A percentile compares a stretch with the other conserved stretches of the same genome.
phyloP scores from a whole-genome alignment of 1,140 invertebrate genomes.

The Brachionus plicatilis region DNA sequence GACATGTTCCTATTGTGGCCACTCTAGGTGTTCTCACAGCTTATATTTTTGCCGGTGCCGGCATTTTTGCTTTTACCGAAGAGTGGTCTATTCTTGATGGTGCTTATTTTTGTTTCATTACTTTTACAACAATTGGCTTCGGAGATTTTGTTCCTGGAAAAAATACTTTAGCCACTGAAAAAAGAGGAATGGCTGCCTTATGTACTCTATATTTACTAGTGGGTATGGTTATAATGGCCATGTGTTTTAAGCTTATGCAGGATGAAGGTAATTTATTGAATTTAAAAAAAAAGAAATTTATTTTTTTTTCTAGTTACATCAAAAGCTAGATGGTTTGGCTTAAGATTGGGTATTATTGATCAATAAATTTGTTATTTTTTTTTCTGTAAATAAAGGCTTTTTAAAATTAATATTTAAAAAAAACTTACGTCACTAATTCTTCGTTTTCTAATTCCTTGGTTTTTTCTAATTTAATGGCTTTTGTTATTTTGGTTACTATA shows the following conservation, averaged over 20 bases:
- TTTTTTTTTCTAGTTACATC: not conserved
- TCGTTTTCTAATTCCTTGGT: slow-evolving; percentile 60
- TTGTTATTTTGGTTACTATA: slow-evolving; percentile 73
- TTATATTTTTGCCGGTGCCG: slow-evolving; percentile 42
- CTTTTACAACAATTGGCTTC: slow-evolving; percentile 53
- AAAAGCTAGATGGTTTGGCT: slow-evolving; percentile 34
- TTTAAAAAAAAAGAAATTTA: no score
- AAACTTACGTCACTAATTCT: slow-evolving; percentile 67
- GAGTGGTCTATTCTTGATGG: slow-evolving; percentile 41
- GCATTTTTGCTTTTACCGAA: slow-evolving; percentile 43
- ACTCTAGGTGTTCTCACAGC: slow-evolving; percentile 60
- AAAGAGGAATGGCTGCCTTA: slow-evolving; percentile 17
- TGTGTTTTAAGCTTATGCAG: slow-evolving; percentile 42
- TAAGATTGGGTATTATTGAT: slow-evolving; percentile 38
- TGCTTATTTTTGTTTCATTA: slow-evolving; percentile 62
- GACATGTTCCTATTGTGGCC: slow-evolving; percentile 70
- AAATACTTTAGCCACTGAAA: slow-evolving; percentile 40
- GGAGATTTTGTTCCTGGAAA: slow-evolving; percentile 55
- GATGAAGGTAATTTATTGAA: slow-evolving; percentile 23
- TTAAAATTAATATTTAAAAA: not conserved
- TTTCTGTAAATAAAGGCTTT: slow-evolving; percentile 21
- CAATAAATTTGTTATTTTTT: slow-evolving; percentile 32
- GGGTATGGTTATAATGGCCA: slow-evolving; percentile 42
- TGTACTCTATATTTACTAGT: slow-evolving; percentile 39
- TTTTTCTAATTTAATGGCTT: slow-evolving; percentile 61